These are phyloP conservation scores for Crypturellus undulatus DNA, from an alignment of 2,113 vertebrate genomes.

Conservation along the genomic window DNA sequence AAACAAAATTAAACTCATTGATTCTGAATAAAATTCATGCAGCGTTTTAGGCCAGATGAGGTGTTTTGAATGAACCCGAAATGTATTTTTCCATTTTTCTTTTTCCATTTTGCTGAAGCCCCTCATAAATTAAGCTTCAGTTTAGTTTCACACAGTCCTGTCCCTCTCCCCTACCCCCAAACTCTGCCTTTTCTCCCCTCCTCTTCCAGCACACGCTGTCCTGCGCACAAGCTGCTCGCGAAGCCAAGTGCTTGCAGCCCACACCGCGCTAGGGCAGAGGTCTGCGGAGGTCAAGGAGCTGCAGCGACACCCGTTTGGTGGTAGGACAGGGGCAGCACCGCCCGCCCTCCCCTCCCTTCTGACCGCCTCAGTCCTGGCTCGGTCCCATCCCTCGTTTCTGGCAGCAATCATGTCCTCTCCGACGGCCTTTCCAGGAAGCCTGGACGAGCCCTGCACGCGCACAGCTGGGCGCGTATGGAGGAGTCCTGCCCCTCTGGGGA, in stretches of 20 bases:
- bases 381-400: background rate
- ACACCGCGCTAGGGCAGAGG: no score
- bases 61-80: no score
- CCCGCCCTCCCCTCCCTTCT: fast-evolving
- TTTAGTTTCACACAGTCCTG: background rate
- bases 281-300: background rate
- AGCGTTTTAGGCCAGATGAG: no score
- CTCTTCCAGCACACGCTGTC: no score
- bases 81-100: no score
- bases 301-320: fast-evolving
- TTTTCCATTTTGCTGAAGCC: background rate
- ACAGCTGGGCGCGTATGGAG: fast-evolving
- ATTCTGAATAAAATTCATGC: no score
- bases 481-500: background rate
- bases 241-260: background rate
- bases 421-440: background rate
- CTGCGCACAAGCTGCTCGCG: no score
- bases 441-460: background rate
- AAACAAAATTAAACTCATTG: background rate
- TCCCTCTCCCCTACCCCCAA: no score
- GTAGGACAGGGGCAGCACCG: no score
- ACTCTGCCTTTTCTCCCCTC: no score
- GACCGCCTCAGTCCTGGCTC: background rate
- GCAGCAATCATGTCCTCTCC: background rate
- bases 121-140: background rate